Conservation (phyloP, 2,888 invertebrate genomes). For the Hoplodrina ambigua region DNA sequence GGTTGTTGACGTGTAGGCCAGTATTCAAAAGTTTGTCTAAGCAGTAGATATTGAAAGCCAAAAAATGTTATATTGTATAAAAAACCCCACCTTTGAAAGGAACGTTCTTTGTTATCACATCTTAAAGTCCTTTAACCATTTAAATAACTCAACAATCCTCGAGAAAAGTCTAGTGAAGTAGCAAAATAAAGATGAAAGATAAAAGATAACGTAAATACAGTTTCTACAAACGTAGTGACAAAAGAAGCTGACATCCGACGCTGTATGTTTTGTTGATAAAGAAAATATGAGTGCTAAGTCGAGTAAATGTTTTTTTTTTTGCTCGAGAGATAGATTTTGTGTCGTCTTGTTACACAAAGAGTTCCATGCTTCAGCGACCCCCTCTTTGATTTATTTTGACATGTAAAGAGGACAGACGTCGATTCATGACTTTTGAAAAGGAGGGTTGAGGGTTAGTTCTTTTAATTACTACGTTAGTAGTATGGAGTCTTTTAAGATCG, state of each 20-base stretch:
- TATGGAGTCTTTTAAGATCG: background rate
- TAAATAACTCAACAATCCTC: conserved; percentile 38
- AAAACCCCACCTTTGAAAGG: conserved; percentile 1
- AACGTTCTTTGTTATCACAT: conserved; percentile 4
- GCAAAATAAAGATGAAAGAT: conserved; percentile 50
- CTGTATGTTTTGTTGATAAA: conserved; percentile 61
- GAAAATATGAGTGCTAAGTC: conserved; percentile 62
- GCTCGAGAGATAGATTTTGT: conserved; percentile 46
- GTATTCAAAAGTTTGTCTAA: background rate
- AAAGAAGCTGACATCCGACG: conserved; percentile 50
- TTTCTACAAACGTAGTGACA: conserved; percentile 48
- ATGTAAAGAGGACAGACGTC: conserved; percentile 66
- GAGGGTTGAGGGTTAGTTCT: conserved; percentile 14
- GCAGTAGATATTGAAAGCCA: background rate
- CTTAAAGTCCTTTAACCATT: conserved; percentile 30
- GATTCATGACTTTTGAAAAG: conserved; percentile 61
- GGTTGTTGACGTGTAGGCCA: background rate
- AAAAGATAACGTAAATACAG: conserved; percentile 54
- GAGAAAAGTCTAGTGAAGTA: conserved; percentile 35
- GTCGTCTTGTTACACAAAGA: conserved; percentile 65
- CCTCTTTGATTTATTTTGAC: conserved; percentile 70
- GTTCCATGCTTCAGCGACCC: conserved; percentile 57
- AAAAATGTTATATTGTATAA: background rate
- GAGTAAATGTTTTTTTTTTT: conserved; percentile 53
- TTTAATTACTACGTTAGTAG: conserved; percentile 32